Percentiles rank a stretch among this genome's conserved stretches.
phyloP scores from a whole-genome alignment of 2,113 vertebrate species.

The Melanotaenia duboulayi region DNA sequence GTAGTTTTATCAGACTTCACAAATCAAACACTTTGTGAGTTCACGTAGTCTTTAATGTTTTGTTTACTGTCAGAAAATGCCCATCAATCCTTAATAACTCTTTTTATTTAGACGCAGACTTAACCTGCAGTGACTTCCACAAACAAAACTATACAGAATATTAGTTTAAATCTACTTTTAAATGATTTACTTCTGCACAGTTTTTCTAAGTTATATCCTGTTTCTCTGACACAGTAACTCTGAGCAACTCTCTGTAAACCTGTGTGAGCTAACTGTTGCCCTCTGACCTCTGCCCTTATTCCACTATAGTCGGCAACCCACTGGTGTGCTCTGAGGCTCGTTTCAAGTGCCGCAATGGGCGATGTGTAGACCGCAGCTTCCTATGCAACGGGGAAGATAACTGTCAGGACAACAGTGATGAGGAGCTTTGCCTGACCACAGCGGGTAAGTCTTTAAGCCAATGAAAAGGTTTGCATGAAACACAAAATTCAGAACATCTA shows the following conservation, averaged over 20 bases:
- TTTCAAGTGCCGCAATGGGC: conserved; percentile 95
- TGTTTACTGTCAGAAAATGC: conserved; percentile 1
- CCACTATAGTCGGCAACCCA: conserved; percentile 89
- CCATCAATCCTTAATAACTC: neutral
- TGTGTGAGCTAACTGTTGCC: neutral
- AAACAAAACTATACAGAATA: neutral
- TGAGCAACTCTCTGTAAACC: neutral
- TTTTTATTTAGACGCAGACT: neutral
- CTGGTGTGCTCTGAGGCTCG: conserved; percentile 93
- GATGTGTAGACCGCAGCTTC: conserved; percentile 97
- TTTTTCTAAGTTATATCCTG: neutral
- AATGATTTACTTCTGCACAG: neutral
- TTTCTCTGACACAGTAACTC: neutral
- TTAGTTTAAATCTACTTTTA: neutral
- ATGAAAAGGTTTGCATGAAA: neutral
- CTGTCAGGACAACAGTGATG: conserved; percentile 97
- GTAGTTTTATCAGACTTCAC: conserved; percentile 5
- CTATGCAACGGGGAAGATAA: conserved; percentile 95
- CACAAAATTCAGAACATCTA: neutral
- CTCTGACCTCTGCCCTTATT: conserved; percentile 35
- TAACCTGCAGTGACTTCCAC: neutral
- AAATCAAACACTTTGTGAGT: conserved; percentile 14
- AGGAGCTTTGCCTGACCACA: conserved; percentile 91
- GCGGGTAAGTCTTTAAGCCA: conserved; percentile 84
- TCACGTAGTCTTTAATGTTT: conserved; percentile 6